These are phyloP conservation scores for Ptychodera flava DNA, from an alignment of 35 echinoderm and acorn worm genomes.

Conservation along the genomic window DNA sequence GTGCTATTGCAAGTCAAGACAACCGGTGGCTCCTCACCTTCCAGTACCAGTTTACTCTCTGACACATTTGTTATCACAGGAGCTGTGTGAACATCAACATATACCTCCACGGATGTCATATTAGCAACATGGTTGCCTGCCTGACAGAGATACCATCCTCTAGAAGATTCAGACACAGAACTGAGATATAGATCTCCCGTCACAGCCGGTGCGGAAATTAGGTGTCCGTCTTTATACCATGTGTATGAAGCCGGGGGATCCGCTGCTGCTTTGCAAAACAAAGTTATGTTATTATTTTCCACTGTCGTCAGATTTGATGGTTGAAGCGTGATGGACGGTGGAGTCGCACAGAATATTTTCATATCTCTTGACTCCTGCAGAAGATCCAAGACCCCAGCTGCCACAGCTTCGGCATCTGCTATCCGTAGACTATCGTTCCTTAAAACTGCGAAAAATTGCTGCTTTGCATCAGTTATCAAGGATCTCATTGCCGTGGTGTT, in stretches of 20 bases:
- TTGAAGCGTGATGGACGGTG: background rate
- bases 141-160: background rate
- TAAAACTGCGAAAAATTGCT: background rate
- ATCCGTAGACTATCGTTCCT: background rate
- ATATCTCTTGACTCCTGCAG: background rate
- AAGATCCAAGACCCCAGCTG: background rate
- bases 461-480: background rate
- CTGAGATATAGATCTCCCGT: background rate
- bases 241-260: background rate
- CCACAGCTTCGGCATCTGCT: background rate
- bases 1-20: background rate
- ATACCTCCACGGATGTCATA: background rate
- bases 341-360: background rate
- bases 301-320: background rate
- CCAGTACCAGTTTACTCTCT: background rate
- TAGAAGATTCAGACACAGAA: background rate
- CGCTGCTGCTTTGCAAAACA: background rate
- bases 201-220: background rate
- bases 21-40: background rate
- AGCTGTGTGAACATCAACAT: background rate
- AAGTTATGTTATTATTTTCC: background rate
- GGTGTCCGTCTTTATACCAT: background rate
- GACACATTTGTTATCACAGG: background rate
- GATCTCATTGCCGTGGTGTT: background rate
- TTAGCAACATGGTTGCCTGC: background rate